Base-by-base conservation (phyloP, 2,888 invertebrate genomes). In the Cyaniris semiargus region DNA sequence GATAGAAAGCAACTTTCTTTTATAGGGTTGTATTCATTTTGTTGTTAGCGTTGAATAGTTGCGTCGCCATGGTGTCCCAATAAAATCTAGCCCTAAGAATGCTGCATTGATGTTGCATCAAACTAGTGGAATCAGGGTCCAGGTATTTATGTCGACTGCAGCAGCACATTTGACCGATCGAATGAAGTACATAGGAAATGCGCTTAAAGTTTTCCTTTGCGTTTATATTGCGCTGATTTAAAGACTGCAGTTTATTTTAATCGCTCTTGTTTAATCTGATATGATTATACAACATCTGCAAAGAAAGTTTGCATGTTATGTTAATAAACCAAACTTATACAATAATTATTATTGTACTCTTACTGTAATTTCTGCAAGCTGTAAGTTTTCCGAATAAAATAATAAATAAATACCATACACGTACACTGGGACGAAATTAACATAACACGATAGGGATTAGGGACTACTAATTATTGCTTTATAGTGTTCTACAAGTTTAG, bases 141-240 rank as follows among this genome's bases (percentile, higher is more conserved):
- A 18, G 48, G 5, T 18, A 53, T 18, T 15, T 53, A 53, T 53
- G 48, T 53, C 48, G 18, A 60, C 10, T 60, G 23, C 23, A 23
- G 44, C 44, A 44, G 44, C 44, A 27, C 66, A 66, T 2, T 66
- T 15, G 66, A 66, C 66, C 27, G 23, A 66, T 31, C 27, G 18
- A 27, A 27, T 60, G 2, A 66, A 66, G 23, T 66, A 31, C 5
- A 66, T 27, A 66, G 27, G 31, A 66, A 15, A 66, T 66, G 27
- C 15, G 27, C 27, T 27, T 66, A 15, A 66, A 66, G 66, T 66
- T 66, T 66, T 66, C 66, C 27, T 27, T 66, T 66, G 66, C 27
- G 60, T 23, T 58, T 10, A 58, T 58, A 23, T 66, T 66, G 66
- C 27, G 27, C 66, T 31, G 66, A 66, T 66, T 31, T 27, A 27